A percentile compares a stretch with the other conserved stretches of the same genome.
These are phyloP conservation scores for Hydractinia symbiolongicarpus DNA, from an alignment of 30 jellyfish, hydroid and myxozoan genomes.

Conservation along the genomic window DNA sequence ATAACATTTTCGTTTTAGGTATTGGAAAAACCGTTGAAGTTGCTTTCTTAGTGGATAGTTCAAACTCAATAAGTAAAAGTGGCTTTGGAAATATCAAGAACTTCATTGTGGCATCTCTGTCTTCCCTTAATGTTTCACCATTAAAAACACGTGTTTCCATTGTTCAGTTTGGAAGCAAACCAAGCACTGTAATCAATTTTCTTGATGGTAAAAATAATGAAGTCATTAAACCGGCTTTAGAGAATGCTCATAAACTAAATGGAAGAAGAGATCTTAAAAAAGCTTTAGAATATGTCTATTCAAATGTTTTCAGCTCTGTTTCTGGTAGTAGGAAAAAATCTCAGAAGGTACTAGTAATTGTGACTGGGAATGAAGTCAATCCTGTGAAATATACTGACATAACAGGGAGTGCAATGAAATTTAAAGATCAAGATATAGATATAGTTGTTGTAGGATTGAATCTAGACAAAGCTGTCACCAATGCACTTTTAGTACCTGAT, in stretches of 20 bases:
- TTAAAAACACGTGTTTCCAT: conserved; percentile 45
- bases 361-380: conserved; percentile 51
- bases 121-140: not conserved
- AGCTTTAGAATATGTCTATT: conserved; percentile 30
- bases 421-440: conserved; percentile 43
- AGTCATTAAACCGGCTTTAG: not conserved
- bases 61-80: not conserved
- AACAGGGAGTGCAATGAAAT: conserved; percentile 29
- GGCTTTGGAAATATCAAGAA: not conserved
- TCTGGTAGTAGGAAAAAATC: conserved; percentile 16
- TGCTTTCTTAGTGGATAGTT: conserved; percentile 33
- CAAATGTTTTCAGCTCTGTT: conserved; percentile 15
- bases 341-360: conserved; percentile 36
- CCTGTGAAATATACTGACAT: conserved; percentile 33
- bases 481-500: not conserved
- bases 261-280: conserved; percentile 57
- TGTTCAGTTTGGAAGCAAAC: conserved; percentile 43
- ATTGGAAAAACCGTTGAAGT: conserved; percentile 20
- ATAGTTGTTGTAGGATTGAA: conserved; percentile 51
- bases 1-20: conserved; percentile 35
- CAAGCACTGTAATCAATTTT: conserved; percentile 27
- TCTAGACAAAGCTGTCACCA: conserved; percentile 21
- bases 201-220: not conserved
- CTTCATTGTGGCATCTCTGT: not conserved
- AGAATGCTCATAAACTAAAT: conserved; percentile 20